Evolutionary conservation across 1,140 invertebrate species (phyloP).

Genomic region (Drosophila seguyi): DNA sequence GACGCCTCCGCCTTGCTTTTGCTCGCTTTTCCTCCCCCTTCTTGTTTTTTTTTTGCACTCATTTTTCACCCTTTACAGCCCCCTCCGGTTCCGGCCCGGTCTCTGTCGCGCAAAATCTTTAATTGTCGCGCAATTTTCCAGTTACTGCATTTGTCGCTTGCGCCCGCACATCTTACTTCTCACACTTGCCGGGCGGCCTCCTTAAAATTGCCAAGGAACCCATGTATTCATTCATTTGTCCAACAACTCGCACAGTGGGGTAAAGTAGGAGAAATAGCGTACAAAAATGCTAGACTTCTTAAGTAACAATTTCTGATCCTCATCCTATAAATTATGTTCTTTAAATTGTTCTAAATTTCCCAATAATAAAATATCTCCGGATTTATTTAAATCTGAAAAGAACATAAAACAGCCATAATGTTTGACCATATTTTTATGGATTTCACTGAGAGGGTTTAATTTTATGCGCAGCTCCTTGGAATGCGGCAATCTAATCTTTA

Average conservation of each 20-base stretch:
- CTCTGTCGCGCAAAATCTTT: constrained; percentile 70
- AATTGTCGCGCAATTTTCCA: constrained; percentile 84
- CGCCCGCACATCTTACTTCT: constrained; percentile 36
- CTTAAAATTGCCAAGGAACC: constrained; percentile 67
- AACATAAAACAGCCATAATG: constrained; percentile 12
- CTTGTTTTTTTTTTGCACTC: not conserved
- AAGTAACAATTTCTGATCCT: not conserved
- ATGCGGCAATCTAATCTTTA: constrained; percentile 38
- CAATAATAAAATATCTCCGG: not conserved
- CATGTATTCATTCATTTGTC: constrained; percentile 71
- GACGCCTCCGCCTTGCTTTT: constrained; percentile 47
- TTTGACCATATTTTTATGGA: constrained; percentile 15
- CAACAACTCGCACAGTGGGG: constrained; percentile 50
- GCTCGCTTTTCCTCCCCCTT: constrained; percentile 2
- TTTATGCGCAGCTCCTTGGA: constrained; percentile 20
- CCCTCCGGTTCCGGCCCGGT: not conserved
- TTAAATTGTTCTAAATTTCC: constrained; percentile 2
- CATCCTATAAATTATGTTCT: not conserved
- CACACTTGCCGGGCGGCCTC: constrained; percentile 10
- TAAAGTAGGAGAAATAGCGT: not conserved
- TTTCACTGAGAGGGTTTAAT: constrained; percentile 17
- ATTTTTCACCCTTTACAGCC: constrained; percentile 1
- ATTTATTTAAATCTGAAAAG: not conserved
- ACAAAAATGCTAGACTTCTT: not conserved
- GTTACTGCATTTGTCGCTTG: constrained; percentile 76